Percentiles rank a stretch among this genome's conserved stretches.
phyloP scores from a whole-genome alignment of 2,113 vertebrate genomes.

The Capra hircus region DNA sequence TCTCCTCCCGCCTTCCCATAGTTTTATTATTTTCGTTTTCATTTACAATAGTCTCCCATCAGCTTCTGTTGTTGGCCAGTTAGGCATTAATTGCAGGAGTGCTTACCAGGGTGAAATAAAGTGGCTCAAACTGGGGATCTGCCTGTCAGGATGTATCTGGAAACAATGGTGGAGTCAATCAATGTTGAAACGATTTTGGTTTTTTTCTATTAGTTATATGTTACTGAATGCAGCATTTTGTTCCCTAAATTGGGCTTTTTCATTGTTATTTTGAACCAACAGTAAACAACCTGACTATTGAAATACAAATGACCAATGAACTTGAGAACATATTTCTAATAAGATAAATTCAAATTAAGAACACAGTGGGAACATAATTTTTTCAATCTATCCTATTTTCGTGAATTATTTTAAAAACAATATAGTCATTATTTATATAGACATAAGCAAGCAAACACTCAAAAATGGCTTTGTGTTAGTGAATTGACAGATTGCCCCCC shows the following conservation, averaged over 20 bases:
- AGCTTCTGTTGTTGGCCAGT: background rate
- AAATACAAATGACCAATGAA: background rate
- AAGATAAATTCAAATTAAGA: background rate
- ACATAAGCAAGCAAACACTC: background rate
- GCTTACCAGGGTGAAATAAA: background rate
- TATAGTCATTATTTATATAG: background rate
- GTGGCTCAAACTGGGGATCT: background rate
- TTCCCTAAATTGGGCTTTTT: background rate
- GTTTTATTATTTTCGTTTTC: background rate
- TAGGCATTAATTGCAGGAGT: background rate
- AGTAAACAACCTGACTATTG: background rate
- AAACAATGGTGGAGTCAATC: background rate
- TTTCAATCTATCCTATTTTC: background rate
- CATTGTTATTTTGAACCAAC: background rate
- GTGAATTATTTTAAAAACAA: background rate
- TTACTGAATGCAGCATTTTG: background rate
- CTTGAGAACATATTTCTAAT: background rate
- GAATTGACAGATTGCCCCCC: background rate
- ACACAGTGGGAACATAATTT: background rate
- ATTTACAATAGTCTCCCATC: background rate
- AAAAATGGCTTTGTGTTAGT: background rate
- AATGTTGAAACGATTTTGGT: background rate
- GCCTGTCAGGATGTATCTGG: background rate
- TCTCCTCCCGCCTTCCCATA: background rate
- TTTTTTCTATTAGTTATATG: background rate